A percentile compares a stretch with the other conserved stretches of the same genome.
phyloP scores from a whole-genome alignment of 2,888 invertebrate genomes.

The Cetonia aurata region DNA sequence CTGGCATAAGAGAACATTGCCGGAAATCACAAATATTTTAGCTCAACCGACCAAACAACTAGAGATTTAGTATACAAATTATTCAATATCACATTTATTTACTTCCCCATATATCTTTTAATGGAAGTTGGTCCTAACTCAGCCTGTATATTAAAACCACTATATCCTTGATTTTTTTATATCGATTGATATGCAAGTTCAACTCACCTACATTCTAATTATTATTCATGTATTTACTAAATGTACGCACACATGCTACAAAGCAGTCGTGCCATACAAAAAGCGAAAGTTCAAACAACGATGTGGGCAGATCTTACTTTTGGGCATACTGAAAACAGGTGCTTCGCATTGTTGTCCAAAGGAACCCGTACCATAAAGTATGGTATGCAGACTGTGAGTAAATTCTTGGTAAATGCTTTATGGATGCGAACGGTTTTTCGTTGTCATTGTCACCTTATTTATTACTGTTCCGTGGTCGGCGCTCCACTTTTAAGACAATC shows the following conservation, averaged over 20 bases:
- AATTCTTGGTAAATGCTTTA: conserved; percentile 12
- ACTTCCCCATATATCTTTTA: no score
- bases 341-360: conserved; percentile 18
- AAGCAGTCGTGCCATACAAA: background rate
- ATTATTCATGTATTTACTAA: conserved; percentile 15
- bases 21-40: no score
- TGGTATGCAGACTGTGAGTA: background rate
- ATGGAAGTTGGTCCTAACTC: no score
- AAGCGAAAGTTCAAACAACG: conserved; percentile 25
- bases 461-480: background rate
- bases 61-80: no score
- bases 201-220: background rate
- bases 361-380: background rate
- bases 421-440: background rate
- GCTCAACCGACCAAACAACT: no score
- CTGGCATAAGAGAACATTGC: no score
- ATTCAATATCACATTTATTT: no score
- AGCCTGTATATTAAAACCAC: no score
- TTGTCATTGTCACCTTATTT: conserved; percentile 14
- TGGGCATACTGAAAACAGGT: conserved; percentile 24
- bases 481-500: background rate
- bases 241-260: background rate
- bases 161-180: no score
- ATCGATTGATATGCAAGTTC: background rate
- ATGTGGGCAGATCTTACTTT: conserved; percentile 13